Conservation (phyloP, 1,140 invertebrate genomes). For the Bombus difficillimus region DNA sequence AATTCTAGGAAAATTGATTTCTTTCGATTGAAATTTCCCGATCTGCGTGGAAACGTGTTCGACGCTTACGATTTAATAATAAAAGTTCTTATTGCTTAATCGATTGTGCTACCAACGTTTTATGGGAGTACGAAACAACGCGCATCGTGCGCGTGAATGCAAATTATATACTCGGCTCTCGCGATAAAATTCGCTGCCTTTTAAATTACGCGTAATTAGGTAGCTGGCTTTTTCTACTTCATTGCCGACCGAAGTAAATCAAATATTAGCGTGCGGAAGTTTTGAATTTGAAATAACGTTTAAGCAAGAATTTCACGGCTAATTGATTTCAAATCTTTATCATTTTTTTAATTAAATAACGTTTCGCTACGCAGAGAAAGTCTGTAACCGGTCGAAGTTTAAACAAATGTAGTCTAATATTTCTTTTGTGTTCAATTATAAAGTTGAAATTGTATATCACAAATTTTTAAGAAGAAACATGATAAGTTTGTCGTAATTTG, state of each 20-base stretch:
- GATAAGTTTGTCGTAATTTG: too few species aligned
- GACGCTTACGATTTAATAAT: neutral
- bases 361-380: too few species aligned
- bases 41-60: neutral
- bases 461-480: too few species aligned
- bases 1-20: neutral
- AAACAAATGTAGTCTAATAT: too few species aligned
- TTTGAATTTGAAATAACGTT: neutral
- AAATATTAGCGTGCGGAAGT: neutral
- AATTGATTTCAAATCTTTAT: neutral
- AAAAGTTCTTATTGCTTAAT: neutral
- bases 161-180: neutral
- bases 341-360: too few species aligned
- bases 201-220: neutral
- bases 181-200: neutral
- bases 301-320: neutral
- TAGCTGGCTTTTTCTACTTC: neutral
- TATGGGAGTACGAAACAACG: neutral
- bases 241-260: neutral
- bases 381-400: too few species aligned
- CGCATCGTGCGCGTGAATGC: neutral
- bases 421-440: too few species aligned
- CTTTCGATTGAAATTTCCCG: neutral
- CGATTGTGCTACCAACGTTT: neutral
- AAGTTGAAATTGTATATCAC: too few species aligned